Percentiles rank a stretch among this genome's conserved stretches.
Conservation (phyloP, 2,888 invertebrate genomes). For the Drepana falcataria region DNA sequence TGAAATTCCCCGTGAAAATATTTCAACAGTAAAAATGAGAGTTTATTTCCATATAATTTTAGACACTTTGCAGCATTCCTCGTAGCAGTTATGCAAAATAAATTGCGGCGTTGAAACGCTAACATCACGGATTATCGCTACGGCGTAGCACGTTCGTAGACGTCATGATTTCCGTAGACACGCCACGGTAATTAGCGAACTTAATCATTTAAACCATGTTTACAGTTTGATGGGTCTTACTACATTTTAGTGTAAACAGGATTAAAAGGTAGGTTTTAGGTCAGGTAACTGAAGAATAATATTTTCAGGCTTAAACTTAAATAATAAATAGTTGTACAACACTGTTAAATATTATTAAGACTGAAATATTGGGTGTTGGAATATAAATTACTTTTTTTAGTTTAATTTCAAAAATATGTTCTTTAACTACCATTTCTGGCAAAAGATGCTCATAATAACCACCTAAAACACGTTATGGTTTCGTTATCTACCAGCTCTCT, state of each 20-base stretch:
- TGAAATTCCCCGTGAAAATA: too few relatives aligned
- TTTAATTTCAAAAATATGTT: too few relatives aligned
- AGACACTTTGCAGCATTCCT: not conserved
- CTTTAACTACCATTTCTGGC: too few relatives aligned
- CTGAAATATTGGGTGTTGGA: too few relatives aligned
- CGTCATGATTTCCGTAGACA: not conserved
- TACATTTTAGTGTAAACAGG: not conserved
- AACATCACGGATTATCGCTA: not conserved
- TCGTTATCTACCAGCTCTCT: too few relatives aligned
- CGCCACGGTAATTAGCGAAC: not conserved
- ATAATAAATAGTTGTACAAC: too few relatives aligned
- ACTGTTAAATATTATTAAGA: too few relatives aligned
- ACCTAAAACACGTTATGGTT: too few relatives aligned
- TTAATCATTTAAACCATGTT: not conserved
- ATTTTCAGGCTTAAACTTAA: too few relatives aligned
- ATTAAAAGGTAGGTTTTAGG: not conserved
- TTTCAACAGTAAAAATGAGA: not conserved
- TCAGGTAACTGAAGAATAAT: too few relatives aligned
- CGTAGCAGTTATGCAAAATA: not conserved
- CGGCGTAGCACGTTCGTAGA: constrained; percentile 2
- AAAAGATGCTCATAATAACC: too few relatives aligned
- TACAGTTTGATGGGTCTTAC: not conserved
- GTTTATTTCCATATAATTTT: not conserved
- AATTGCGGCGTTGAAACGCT: not conserved
- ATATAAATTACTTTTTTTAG: too few relatives aligned